These are phyloP conservation scores for Agapornis canus DNA, from an alignment of 2,797 vertebrate species.

Conservation along the genomic window DNA sequence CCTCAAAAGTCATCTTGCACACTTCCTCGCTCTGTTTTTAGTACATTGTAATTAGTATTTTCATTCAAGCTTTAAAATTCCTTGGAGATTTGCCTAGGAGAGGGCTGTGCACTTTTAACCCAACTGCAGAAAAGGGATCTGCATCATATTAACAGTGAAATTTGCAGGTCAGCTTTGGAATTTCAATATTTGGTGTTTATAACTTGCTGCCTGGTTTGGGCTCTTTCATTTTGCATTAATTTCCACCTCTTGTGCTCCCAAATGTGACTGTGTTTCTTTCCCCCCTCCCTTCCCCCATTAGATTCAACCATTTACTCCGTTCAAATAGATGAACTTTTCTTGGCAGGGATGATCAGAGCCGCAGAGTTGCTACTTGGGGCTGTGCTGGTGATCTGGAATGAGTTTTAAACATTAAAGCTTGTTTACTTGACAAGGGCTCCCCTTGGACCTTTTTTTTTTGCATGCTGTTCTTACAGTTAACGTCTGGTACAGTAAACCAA, in stretches of 20 bases:
- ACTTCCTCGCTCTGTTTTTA: conserved; percentile 57
- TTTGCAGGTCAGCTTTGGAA: conserved; percentile 46
- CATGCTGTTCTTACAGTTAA: background rate
- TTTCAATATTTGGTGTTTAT: conserved; percentile 58
- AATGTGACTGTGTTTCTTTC: background rate
- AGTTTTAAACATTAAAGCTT: conserved; percentile 21
- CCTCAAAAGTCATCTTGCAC: conserved; percentile 26
- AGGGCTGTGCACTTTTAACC: conserved; percentile 60
- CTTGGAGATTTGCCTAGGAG: conserved; percentile 54
- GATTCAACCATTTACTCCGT: background rate
- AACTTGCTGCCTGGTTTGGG: conserved; percentile 54
- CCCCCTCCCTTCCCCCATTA: background rate
- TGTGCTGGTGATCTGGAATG: conserved; percentile 11
- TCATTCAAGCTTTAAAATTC: conserved; percentile 63
- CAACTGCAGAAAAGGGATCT: conserved; percentile 52
- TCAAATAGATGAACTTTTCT: conserved; percentile 39
- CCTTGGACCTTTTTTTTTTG: background rate
- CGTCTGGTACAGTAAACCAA: background rate
- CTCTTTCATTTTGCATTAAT: conserved; percentile 46
- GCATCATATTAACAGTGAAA: conserved; percentile 50
- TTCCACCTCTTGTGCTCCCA: conserved; percentile 30
- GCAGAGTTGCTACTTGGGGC: background rate
- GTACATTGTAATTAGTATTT: conserved; percentile 57
- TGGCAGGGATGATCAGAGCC: background rate
- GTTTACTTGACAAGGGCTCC: conserved; percentile 14